These are phyloP conservation scores for Cistogaster globosa DNA, from an alignment of 2,888 invertebrate genomes.

Conservation along the genomic window DNA sequence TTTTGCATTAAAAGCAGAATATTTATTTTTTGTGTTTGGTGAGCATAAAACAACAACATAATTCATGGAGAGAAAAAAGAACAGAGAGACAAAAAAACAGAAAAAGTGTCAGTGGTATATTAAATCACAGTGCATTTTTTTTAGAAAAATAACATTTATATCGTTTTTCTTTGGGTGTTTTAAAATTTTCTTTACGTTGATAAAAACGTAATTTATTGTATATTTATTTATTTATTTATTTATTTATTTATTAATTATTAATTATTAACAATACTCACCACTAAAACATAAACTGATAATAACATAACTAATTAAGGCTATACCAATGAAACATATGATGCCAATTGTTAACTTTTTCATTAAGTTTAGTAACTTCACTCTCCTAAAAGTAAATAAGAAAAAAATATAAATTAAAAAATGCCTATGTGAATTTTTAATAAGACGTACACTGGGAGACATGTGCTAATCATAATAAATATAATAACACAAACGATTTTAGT, in stretches of 20 bases:
- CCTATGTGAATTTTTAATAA: too few species aligned
- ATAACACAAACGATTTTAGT: too few species aligned
- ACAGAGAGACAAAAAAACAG: conserved; percentile 58
- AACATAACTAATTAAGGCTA: conserved; percentile 80
- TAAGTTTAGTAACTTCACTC: conserved; percentile 80
- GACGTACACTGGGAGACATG: too few species aligned
- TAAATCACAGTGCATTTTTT: conserved; percentile 59
- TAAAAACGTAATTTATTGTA: neutral
- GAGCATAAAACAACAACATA: conserved; percentile 59
- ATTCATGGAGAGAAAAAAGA: conserved; percentile 57
- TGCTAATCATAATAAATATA: too few species aligned
- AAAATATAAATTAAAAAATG: neutral
- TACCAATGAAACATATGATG: conserved; percentile 80
- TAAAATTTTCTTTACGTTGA: neutral
- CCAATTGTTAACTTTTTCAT: conserved; percentile 81
- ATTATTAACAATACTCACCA: conserved; percentile 76
- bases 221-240: too few species aligned
- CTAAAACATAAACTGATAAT: conserved; percentile 81
- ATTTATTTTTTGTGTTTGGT: conserved; percentile 29
- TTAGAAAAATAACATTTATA: conserved; percentile 32
- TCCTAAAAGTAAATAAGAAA: conserved; percentile 74
- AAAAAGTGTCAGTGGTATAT: conserved; percentile 66
- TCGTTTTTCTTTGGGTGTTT: conserved; percentile 8
- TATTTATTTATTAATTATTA: too few species aligned
- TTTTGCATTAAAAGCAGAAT: conserved; percentile 51